These are phyloP conservation scores for Octodon degus DNA, from an alignment of 2,113 vertebrate genomes.

Conservation along the genomic window DNA sequence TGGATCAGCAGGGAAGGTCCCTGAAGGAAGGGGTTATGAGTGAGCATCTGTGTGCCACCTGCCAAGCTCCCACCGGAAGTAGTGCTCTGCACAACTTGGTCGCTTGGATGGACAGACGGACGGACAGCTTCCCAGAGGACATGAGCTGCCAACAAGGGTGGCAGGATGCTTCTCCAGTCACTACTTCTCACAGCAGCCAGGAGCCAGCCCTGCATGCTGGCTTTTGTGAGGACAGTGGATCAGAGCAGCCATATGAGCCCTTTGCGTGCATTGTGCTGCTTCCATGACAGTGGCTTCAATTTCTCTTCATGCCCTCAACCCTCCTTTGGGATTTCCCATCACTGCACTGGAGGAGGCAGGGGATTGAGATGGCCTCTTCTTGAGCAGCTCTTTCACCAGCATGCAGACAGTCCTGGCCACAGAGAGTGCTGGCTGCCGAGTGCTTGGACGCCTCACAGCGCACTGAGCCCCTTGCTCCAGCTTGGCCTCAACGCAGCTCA, in stretches of 20 bases:
- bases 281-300: neutral
- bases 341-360: neutral
- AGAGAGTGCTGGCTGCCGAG: neutral
- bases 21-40: too few species aligned
- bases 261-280: neutral
- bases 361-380: rapidly evolving
- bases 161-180: too few species aligned
- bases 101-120: neutral
- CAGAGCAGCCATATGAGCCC: neutral
- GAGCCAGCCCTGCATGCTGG: rapidly evolving
- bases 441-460: neutral
- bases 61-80: too few species aligned
- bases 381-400: too few species aligned
- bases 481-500: neutral
- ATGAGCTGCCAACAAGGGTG: rapidly evolving
- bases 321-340: neutral
- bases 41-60: neutral
- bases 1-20: neutral
- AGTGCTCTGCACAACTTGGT: neutral
- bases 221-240: neutral
- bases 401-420: too few species aligned
- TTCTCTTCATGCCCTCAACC: neutral
- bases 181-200: neutral
- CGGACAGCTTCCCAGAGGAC: too few species aligned
- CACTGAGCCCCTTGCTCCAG: neutral